phyloP scores from a whole-genome alignment of 1,140 invertebrate species.

The Drosophila elegans region DNA sequence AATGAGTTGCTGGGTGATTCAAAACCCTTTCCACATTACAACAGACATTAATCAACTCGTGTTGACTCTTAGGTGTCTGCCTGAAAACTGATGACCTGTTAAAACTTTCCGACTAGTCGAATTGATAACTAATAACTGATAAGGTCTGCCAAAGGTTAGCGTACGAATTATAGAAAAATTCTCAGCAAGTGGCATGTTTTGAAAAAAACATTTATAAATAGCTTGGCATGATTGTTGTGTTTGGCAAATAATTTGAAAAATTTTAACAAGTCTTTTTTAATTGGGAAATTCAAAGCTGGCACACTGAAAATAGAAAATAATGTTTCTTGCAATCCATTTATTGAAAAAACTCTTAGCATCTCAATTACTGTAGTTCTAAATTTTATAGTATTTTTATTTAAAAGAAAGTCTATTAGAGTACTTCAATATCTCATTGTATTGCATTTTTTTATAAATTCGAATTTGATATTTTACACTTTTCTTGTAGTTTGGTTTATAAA shows the following conservation, averaged over 20 bases:
- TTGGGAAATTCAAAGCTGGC: neutral
- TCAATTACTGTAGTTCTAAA: neutral
- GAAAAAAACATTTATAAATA: constrained; percentile 55
- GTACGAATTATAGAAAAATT: constrained; percentile 25
- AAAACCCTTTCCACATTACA: constrained; percentile 45
- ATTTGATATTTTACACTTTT: neutral
- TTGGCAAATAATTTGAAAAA: constrained; percentile 1
- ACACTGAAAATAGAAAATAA: neutral
- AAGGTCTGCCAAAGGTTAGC: constrained; percentile 41
- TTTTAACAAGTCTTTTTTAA: neutral
- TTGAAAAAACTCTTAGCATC: neutral
- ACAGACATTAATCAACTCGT: constrained; percentile 30
- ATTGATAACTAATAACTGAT: constrained; percentile 7
- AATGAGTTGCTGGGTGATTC: constrained; percentile 57
- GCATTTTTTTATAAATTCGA: too few species aligned
- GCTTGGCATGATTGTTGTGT: constrained; percentile 5
- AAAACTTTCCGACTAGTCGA: constrained; percentile 41
- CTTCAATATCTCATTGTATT: too few species aligned
- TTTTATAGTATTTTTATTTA: too few species aligned
- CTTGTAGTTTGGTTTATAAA: too few species aligned
- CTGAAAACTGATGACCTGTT: constrained; percentile 53
- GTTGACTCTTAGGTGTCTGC: constrained; percentile 11
- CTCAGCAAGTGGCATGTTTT: constrained; percentile 46
- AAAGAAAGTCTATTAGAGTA: too few species aligned
- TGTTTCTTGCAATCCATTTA: neutral